Evolutionary conservation across 2,113 vertebrate species (phyloP).

Genomic region (Callospermophilus lateralis): DNA sequence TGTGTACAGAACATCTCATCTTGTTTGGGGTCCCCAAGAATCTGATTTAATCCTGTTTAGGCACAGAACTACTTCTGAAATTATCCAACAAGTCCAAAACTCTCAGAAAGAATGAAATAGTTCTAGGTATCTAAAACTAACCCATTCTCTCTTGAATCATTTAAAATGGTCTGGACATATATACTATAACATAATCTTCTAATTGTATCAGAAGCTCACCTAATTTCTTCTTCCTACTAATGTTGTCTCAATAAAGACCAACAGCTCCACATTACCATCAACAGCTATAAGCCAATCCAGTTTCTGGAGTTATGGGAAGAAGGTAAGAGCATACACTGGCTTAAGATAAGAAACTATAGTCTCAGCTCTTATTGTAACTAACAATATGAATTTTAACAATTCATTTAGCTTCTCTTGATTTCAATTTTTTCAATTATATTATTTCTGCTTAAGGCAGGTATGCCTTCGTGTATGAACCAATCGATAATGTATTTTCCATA

Average conservation of each 20-base stretch:
- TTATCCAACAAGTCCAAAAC: background rate
- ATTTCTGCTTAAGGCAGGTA: background rate
- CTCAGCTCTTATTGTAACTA: background rate
- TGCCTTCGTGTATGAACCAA: background rate
- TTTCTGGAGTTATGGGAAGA: background rate
- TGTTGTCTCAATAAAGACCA: background rate
- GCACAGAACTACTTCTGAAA: background rate
- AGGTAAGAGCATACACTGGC: background rate
- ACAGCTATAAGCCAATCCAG: background rate
- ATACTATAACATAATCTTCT: background rate
- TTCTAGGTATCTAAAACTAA: background rate
- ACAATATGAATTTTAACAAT: background rate
- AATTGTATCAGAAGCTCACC: background rate
- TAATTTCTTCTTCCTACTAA: background rate
- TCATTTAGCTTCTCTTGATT: background rate
- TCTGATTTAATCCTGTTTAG: background rate
- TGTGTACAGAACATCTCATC: background rate
- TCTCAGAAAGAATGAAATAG: conserved; percentile 16
- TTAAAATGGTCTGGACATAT: background rate
- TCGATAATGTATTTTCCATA: conserved; percentile 1
- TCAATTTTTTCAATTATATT: background rate
- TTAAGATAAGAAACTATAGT: background rate
- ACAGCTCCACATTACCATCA: background rate
- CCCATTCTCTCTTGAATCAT: background rate
- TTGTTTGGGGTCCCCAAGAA: background rate